Evolutionary conservation across 1,140 invertebrate genomes (phyloP).

Genomic region (Tetragonula clypearis): DNA sequence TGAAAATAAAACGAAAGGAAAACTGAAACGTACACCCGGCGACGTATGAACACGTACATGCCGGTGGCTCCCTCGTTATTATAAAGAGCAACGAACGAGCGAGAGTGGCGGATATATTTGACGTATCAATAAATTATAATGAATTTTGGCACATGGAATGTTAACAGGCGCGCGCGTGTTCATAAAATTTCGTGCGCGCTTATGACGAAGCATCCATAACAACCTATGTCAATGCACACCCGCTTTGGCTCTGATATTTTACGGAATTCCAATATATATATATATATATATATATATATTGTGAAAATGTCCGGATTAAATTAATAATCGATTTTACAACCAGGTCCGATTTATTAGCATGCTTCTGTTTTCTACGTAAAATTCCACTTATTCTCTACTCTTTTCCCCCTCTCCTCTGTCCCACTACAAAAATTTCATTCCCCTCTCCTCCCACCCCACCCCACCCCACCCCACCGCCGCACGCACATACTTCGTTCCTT

Average conservation of each 20-base stretch:
- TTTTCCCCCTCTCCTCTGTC: not conserved
- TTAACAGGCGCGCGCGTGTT: slow-evolving; percentile 28
- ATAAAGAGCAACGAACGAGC: slow-evolving; percentile 10
- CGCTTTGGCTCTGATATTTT: slow-evolving; percentile 22
- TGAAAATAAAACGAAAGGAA: slow-evolving; percentile 28
- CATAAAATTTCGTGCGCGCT: slow-evolving; percentile 29
- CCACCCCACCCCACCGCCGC: too few relatives aligned
- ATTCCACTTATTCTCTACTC: slow-evolving; percentile 33
- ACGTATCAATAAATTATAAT: slow-evolving; percentile 50
- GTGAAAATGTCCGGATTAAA: slow-evolving; percentile 33
- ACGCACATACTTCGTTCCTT: not conserved
- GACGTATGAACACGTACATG: not conserved
- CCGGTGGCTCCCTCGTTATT: slow-evolving; percentile 14
- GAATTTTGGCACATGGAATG: slow-evolving; percentile 38
- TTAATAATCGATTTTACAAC: slow-evolving; percentile 50
- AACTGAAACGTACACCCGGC: not conserved
- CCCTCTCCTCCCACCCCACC: not conserved
- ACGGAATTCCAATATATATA: slow-evolving; percentile 28
- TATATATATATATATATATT: slow-evolving; percentile 33
- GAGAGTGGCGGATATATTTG: slow-evolving; percentile 27
- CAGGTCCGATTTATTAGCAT: slow-evolving; percentile 35
- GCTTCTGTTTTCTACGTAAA: slow-evolving; percentile 36
- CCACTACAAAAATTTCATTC: not conserved
- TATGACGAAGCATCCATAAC: slow-evolving; percentile 16
- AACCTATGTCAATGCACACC: slow-evolving; percentile 32